These are phyloP conservation scores for Notoglanidium macrostoma DNA, from an alignment of 2,797 vertebrate species.

Conservation along the genomic window DNA sequence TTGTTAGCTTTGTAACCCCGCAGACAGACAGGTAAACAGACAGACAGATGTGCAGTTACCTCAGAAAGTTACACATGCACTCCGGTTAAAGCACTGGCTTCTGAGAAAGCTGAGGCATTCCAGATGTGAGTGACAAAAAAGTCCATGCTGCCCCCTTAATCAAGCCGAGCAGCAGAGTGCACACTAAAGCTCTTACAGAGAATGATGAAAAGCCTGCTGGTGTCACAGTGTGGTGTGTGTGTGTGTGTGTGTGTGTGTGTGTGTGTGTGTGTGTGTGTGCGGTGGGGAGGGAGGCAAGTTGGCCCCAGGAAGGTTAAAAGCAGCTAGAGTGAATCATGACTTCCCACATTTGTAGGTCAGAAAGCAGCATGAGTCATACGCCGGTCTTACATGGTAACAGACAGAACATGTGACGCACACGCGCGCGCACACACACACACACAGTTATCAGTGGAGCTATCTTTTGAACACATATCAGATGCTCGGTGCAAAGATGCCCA, in stretches of 20 bases:
- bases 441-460: background rate
- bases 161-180: constrained; percentile 34
- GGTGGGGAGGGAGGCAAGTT: constrained; percentile 53
- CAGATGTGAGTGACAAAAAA: constrained; percentile 39
- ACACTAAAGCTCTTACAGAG: constrained; percentile 39
- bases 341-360: constrained; percentile 80
- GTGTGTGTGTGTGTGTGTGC: constrained; percentile 59
- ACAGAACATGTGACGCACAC: constrained; percentile 72
- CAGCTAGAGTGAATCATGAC: constrained; percentile 83
- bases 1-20: constrained; percentile 4
- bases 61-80: constrained; percentile 58
- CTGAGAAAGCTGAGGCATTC: constrained; percentile 44
- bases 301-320: constrained; percentile 73
- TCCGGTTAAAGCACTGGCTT: constrained; percentile 34
- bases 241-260: constrained; percentile 32
- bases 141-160: constrained; percentile 43
- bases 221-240: constrained; percentile 40
- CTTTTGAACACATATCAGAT: background rate
- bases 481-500: background rate
- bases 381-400: constrained; percentile 79
- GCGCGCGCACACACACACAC: constrained; percentile 47
- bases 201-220: constrained; percentile 50
- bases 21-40: background rate
- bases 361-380: constrained; percentile 78
- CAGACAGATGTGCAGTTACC: constrained; percentile 64